Base-by-base conservation (phyloP, 92 coral and sea anemone species). In the Umimayanthus chanpuru region DNA sequence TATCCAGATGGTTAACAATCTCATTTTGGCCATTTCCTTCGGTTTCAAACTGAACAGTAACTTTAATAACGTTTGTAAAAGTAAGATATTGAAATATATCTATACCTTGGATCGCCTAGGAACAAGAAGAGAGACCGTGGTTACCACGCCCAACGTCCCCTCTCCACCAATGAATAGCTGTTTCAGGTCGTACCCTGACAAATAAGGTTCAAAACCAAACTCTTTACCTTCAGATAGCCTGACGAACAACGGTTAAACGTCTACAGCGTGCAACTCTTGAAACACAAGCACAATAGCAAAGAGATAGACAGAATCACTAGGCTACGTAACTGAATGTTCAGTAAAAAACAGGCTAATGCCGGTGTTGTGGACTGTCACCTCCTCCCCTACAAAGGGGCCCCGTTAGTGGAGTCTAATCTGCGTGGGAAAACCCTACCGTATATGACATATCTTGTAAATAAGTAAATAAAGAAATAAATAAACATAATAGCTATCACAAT, bases 141-240 rank as follows among this genome's bases (percentile, higher is more conserved):
- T 97, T 20, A 97, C 85, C n/a, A 97, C 89, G 38, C 98, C 99
- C 68, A 97, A 81, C 8, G 98, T 94, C 41, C 99, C 99, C 79
- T 97, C 99, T 49, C 98, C 93, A 56, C 99, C 99, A 47, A 97
- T 95, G 66, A 97, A 97, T 77, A 97, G 85, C 86, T 97, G 99
- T 83, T 97, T 97, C 12, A 97, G 82, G 61, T 97, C 98, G 82
- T 95, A 95, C 4, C 98, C 98, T 94, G 85, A 32, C 36, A 32
- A 74, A 30, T 77, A 61, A 80, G 7, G 15, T 18, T 23, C 26
- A 23, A 61, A 61, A 21, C 26, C n/a, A 9, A 61, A 61, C 68
- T 20, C 21, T 21, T 20, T 21, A 1, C 8, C 1, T 61, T 61
- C 9, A 61, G 26, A 7, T 61, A 20, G 26, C 6, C 68, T 20